Evolutionary conservation across 2,888 invertebrate species (phyloP).

Genomic region (Belgica antarctica): DNA sequence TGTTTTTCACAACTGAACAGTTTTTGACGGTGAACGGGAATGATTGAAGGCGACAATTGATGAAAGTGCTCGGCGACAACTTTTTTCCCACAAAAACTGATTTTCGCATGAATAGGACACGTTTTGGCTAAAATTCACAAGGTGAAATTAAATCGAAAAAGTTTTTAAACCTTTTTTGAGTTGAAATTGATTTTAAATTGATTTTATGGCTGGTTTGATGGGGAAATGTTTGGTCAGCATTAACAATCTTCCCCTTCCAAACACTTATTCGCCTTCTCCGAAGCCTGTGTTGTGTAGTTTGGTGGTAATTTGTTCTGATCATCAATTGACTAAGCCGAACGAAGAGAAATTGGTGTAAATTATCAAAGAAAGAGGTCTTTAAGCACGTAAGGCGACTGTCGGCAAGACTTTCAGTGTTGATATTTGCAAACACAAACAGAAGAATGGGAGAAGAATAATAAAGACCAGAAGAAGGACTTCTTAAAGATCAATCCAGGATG

Average conservation of each 20-base stretch:
- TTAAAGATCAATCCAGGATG: not conserved
- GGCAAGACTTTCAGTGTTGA: constrained; percentile 16
- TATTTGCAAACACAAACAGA: constrained; percentile 24
- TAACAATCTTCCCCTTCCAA: too few relatives aligned
- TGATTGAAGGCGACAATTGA: too few relatives aligned
- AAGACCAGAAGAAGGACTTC: not conserved
- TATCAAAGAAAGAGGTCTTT: constrained; percentile 20
- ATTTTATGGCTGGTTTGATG: too few relatives aligned
- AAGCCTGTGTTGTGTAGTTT: not conserved
- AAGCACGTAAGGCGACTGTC: not conserved
- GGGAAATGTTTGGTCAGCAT: too few relatives aligned
- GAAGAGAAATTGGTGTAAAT: constrained; percentile 9
- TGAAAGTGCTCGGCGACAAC: too few relatives aligned
- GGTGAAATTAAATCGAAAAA: constrained; percentile 19
- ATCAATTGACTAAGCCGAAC: not conserved
- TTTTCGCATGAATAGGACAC: constrained; percentile 29
- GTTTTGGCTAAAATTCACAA: constrained; percentile 23
- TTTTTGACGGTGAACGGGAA: constrained; percentile 3
- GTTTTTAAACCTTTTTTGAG: too few relatives aligned
- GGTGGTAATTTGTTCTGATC: constrained; percentile 7
- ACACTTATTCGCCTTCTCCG: not conserved
- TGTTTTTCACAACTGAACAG: constrained; percentile 42
- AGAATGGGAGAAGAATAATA: constrained; percentile 4
- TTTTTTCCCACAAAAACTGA: constrained; percentile 31
- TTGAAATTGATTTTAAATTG: too few relatives aligned